Evolutionary conservation across 2,113 vertebrate genomes (phyloP), one percentile per base, ranked within the genome.

Genomic region (Coracopsis vasa): DNA sequence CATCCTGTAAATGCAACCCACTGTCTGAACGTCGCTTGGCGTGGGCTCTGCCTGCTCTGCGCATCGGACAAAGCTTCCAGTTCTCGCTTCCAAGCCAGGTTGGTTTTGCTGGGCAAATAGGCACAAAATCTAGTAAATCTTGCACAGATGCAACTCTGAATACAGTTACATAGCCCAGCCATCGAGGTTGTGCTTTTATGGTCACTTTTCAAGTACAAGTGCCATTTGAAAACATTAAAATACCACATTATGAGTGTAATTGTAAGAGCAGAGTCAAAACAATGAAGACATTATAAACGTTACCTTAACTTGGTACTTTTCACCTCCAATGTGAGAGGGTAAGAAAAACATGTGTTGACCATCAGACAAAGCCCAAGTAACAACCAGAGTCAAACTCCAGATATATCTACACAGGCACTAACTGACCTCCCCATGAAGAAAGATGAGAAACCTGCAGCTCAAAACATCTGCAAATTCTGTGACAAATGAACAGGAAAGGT

Each of bases 11-110:
- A 69, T 7, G 51, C 80, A 92, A n/a, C 47, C 51, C 53, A 35
- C 62, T 3, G 11, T 41, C 56, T 51, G 27, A 88, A 33, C 0
- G 0, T 2, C 1, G 0, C 33, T n/a, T n/a, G 54, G 25, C 6
- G 79, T 9, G 21, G 44, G 61, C 47, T 89, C 74, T 81, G 80
- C 48, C 53, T 31, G 18, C 17, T 23, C 65, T 31, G 58, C 3
- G 20, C 35, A 35, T 54, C 16, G 15, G 19, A 35, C 18, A 8
- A 18, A 42, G 35, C 56, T n/a, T 2, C 31, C 13, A 10, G 20
- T 1, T 48, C 51, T n/a, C 39, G 65, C 60, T 72, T 67, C 64
- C 10, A 45, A 50, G 16, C 41, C 35, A 45, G 3, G 25, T 1
- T 45, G 74, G 5, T 27, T 85, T 72, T 62, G 14, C 47, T 37